Evolutionary conservation across 2,113 vertebrate genomes (phyloP).

Genomic region (Xiphophorus maculatus): DNA sequence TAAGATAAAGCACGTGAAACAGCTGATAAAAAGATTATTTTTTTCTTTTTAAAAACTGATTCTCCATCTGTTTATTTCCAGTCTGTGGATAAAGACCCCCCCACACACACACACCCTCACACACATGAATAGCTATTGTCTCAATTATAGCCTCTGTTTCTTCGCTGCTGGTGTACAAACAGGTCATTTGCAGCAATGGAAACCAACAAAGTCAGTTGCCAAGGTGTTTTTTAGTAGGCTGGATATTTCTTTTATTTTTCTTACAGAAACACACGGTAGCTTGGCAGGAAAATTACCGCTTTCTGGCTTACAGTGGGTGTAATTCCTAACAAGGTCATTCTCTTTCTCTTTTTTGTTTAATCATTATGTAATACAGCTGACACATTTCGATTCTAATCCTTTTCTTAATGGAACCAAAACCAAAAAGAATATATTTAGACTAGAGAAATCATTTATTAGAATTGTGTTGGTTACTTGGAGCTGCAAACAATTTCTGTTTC

Average conservation of each 20-base stretch:
- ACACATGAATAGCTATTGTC: slow-evolving; percentile 17
- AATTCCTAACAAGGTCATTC: neutral
- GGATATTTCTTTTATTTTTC: neutral
- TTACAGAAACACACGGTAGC: neutral
- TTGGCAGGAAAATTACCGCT: slow-evolving; percentile 28
- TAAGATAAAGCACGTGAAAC: too few species aligned
- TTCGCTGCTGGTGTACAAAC: slow-evolving; percentile 35
- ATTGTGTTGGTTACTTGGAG: slow-evolving; percentile 18
- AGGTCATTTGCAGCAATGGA: slow-evolving; percentile 34
- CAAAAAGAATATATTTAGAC: neutral
- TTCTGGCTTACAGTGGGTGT: neutral
- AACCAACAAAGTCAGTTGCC: slow-evolving; percentile 13
- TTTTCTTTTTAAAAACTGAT: neutral
- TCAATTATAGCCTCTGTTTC: slow-evolving; percentile 33
- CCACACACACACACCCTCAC: neutral
- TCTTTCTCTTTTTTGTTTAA: neutral
- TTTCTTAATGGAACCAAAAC: neutral
- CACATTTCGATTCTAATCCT: neutral
- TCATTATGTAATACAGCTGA: neutral
- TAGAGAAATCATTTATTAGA: neutral
- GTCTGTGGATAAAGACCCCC: neutral
- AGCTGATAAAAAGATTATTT: too few species aligned
- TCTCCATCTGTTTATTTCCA: slow-evolving; percentile 6
- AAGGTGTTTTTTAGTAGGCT: slow-evolving; percentile 1
- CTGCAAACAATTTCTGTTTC: neutral